Percentiles rank a stretch among this genome's conserved stretches.
Evolutionary conservation across 2,888 invertebrate genomes (phyloP).

Genomic region (Caradrina clavipalpis): DNA sequence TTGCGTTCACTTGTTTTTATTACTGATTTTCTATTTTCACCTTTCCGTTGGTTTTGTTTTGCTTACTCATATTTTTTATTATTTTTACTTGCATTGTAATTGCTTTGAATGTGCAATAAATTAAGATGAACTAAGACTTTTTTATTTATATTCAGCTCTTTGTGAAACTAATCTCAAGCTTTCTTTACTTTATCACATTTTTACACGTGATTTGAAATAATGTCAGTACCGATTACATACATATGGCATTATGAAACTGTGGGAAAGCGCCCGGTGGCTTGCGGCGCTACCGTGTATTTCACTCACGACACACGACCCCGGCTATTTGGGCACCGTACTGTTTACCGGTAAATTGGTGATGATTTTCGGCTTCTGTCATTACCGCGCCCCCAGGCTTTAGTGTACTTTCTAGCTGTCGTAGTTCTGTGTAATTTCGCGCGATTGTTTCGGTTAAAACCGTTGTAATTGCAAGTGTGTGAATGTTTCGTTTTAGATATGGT

Average conservation of each 20-base stretch:
- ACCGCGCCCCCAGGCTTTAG: constrained; percentile 72
- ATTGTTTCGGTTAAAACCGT: constrained; percentile 38
- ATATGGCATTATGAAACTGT: constrained; percentile 70
- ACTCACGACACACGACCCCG: constrained; percentile 85
- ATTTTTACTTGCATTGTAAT: background rate
- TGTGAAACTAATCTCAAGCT: background rate
- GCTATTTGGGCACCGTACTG: constrained; percentile 84
- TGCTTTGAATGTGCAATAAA: background rate
- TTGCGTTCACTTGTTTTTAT: background rate
- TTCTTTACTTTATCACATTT: background rate
- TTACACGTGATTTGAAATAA: constrained; percentile 40
- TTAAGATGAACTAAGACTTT: background rate
- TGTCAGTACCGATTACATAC: constrained; percentile 54
- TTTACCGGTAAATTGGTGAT: constrained; percentile 84
- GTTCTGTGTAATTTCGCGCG: constrained; percentile 67
- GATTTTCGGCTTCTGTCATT: constrained; percentile 89
- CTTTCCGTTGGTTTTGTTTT: background rate
- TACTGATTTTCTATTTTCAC: constrained; percentile 25
- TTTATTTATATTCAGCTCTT: background rate
- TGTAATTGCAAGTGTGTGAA: constrained; percentile 54
- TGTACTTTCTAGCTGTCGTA: constrained; percentile 80
- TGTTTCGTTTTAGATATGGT: constrained; percentile 11
- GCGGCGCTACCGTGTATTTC: constrained; percentile 88
- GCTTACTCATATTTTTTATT: background rate
- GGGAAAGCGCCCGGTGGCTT: constrained; percentile 86